Conservation (phyloP, 1,140 invertebrate genomes). For the Danaus melanippus region DNA sequence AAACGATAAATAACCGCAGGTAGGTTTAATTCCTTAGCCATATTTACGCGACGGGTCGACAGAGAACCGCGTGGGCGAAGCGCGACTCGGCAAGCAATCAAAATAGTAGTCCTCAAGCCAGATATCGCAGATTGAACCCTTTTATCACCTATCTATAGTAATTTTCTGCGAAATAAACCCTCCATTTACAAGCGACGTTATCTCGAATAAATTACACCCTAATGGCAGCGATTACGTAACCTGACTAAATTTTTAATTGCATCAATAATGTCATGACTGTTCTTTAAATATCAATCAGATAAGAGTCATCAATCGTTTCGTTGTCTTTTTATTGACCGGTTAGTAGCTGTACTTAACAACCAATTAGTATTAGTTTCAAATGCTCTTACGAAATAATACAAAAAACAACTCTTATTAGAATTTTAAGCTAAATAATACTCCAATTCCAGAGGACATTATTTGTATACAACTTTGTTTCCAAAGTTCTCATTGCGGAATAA, state of each 20-base stretch:
- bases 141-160: constrained; percentile 29
- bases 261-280: constrained; percentile 15
- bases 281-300: constrained; percentile 21
- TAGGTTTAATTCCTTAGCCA: constrained; percentile 55
- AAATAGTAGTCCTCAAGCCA: constrained; percentile 33
- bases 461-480: too few relatives aligned
- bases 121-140: constrained; percentile 34
- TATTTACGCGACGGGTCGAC: constrained; percentile 47
- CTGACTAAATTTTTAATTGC: constrained; percentile 21
- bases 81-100: constrained; percentile 39
- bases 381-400: too few relatives aligned
- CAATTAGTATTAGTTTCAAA: too few relatives aligned
- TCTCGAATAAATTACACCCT: constrained; percentile 11
- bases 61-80: constrained; percentile 34
- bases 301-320: constrained; percentile 11
- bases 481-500: background rate
- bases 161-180: constrained; percentile 15
- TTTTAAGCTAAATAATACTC: too few relatives aligned
- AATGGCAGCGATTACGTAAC: constrained; percentile 18
- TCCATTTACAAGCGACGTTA: constrained; percentile 32
- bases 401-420: too few relatives aligned
- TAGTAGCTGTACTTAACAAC: too few relatives aligned
- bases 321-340: too few relatives aligned
- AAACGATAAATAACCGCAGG: constrained; percentile 55
- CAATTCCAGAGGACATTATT: too few relatives aligned